phyloP scores from a whole-genome alignment of 2,113 vertebrate species.

The Oreochromis aureus region DNA sequence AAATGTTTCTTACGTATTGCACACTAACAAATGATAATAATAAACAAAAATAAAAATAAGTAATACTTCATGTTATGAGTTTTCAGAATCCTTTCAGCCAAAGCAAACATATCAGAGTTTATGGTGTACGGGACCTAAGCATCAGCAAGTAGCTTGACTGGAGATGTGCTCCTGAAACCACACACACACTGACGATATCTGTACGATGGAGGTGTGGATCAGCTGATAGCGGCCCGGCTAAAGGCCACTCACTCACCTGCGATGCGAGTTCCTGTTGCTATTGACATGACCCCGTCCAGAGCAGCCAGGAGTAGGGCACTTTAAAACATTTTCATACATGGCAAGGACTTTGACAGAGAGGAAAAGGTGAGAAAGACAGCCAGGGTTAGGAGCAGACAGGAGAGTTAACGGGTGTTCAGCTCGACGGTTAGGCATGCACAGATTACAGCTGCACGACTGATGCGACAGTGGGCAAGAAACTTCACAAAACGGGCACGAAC shows the following conservation, averaged over 20 bases:
- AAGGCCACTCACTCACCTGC: slow-evolving; percentile 86
- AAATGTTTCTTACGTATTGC: not conserved
- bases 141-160: not conserved
- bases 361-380: slow-evolving; percentile 80
- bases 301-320: slow-evolving; percentile 99
- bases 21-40: not conserved
- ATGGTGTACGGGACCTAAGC: not conserved
- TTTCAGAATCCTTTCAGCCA: not conserved
- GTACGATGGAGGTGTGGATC: not conserved
- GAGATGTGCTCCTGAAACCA: not conserved
- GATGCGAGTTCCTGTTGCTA: slow-evolving; percentile 99
- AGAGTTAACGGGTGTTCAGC: slow-evolving; percentile 20
- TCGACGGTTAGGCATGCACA: slow-evolving; percentile 28
- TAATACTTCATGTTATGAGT: not conserved
- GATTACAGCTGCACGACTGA: not conserved
- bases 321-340: slow-evolving; percentile 99
- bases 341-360: slow-evolving; percentile 95
- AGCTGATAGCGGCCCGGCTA: not conserved
- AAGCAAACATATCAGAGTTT: not conserved
- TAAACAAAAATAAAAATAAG: not conserved
- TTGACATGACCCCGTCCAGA: slow-evolving; percentile 99
- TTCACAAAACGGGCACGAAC: not conserved
- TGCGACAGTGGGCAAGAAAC: not conserved
- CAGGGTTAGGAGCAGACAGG: slow-evolving; percentile 69
- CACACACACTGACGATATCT: not conserved